A percentile compares a stretch with the other conserved stretches of the same genome.
Conservation (phyloP, 1,140 invertebrate species). For the Drosophila repleta region DNA sequence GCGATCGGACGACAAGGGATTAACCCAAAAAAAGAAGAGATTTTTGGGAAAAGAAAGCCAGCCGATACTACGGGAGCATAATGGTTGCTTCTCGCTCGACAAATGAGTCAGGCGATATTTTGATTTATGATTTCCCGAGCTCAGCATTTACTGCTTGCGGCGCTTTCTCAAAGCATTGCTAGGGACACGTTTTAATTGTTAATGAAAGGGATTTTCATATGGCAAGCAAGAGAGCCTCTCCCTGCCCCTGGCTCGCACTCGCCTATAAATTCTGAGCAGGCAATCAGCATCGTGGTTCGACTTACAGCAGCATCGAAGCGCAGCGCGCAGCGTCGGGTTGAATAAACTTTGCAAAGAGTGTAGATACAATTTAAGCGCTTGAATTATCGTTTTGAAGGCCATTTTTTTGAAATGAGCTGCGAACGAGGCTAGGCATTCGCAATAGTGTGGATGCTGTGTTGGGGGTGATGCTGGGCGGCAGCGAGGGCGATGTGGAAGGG, state of each 20-base stretch:
- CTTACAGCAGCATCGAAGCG: conserved; percentile 26
- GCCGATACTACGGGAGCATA: background rate
- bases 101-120: conserved; percentile 44
- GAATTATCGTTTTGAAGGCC: conserved; percentile 83
- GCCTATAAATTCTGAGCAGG: conserved; percentile 30
- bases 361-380: conserved; percentile 78
- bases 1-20: conserved; percentile 19
- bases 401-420: conserved; percentile 72
- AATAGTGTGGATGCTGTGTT: conserved; percentile 44
- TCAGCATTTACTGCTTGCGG: conserved; percentile 3
- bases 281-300: conserved; percentile 5
- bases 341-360: conserved; percentile 80
- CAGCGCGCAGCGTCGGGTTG: conserved; percentile 51
- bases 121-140: conserved; percentile 49
- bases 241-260: background rate
- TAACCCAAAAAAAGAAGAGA: conserved; percentile 19
- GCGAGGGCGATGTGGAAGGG: background rate
- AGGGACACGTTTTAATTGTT: conserved; percentile 25
- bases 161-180: conserved; percentile 8
- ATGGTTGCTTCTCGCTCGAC: conserved; percentile 4
- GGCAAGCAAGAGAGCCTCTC: background rate
- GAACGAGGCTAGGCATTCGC: conserved; percentile 77
- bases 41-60: conserved; percentile 17
- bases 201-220: background rate
- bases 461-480: background rate